Evolutionary conservation across 23 tunicate genomes (phyloP), one percentile per base, ranked within the genome.

Genomic region (Phallusia fumigata): DNA sequence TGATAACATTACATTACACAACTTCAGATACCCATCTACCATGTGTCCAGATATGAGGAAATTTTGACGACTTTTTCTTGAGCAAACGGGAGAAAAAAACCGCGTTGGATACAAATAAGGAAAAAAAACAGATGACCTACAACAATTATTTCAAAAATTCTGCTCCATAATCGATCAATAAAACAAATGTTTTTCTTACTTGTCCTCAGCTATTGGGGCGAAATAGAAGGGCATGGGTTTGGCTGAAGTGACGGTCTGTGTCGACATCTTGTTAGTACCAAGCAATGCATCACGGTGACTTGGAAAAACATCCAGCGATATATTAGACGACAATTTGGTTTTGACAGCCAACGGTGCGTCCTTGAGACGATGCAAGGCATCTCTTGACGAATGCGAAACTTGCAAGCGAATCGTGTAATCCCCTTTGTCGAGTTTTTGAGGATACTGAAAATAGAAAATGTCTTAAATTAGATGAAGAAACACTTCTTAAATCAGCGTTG

Each of bases 251-350:
- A 94, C 65, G 44, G 18, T 64, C 1, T 77, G 21, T 74, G 82
- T 35, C 22, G 87, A 18, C 53, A 90, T 40, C 74, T 86, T 86
- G 65, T 77, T 74, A 36, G 90, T 87, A 0, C 98, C 93, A 35
- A 94, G 82, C 82, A 94, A 47, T 0, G 98, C 98, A 32, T 94
- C 90, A 21, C 85, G 79, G 65, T 94, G 98, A 19, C 51, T 78
- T n/a, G 88, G 18, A 45, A 76, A 83, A 21, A 84, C 84, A 52
- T 94, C 98, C 31, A 94, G 85, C 24, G 77, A 32, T 33, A 89
- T 72, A 26, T 90, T 30, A 2, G 93, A 83, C 3, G 90, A 12
- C 18, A 94, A 88, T 64, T 94, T 94, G 79, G 33, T 81, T 44
- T 86, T 85, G 24, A 94, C 74, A 31, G 87, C 19, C 30, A 94